Evolutionary conservation across 2,113 vertebrate species (phyloP).

Genomic region (Antigone vipio): DNA sequence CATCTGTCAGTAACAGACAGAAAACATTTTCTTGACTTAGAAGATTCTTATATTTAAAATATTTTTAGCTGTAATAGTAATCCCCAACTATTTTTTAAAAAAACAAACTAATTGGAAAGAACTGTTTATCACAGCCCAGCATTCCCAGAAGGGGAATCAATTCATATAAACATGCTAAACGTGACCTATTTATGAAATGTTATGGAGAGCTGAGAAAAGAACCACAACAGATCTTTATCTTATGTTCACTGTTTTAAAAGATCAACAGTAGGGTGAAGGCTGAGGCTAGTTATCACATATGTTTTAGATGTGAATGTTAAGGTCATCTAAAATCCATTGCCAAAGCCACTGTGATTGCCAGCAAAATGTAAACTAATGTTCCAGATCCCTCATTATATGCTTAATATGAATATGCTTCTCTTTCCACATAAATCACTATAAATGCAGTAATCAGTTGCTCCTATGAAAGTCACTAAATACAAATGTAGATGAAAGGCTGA

Average conservation of each 20-base stretch:
- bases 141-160: constrained; percentile 14
- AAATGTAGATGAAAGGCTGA: neutral
- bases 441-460: neutral
- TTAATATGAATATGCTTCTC: constrained; percentile 15
- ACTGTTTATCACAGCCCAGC: constrained; percentile 4
- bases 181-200: constrained; percentile 43
- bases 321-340: constrained; percentile 42
- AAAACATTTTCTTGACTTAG: neutral
- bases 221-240: constrained; percentile 49
- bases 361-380: constrained; percentile 38
- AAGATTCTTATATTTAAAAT: neutral
- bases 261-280: neutral
- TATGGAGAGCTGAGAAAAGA: constrained; percentile 14
- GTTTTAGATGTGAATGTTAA: constrained; percentile 28
- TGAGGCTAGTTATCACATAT: neutral
- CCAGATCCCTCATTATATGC: neutral
- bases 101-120: constrained; percentile 30
- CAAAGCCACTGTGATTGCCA: constrained; percentile 36
- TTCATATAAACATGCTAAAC: constrained; percentile 49
- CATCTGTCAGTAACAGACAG: neutral
- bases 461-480: neutral
- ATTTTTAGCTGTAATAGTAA: constrained; percentile 35
- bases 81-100: neutral
- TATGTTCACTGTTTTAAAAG: constrained; percentile 24
- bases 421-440: neutral